Percentiles rank a stretch among this genome's conserved stretches.
Conservation (phyloP, 1,140 invertebrate genomes). For the Drosophila pachea region DNA sequence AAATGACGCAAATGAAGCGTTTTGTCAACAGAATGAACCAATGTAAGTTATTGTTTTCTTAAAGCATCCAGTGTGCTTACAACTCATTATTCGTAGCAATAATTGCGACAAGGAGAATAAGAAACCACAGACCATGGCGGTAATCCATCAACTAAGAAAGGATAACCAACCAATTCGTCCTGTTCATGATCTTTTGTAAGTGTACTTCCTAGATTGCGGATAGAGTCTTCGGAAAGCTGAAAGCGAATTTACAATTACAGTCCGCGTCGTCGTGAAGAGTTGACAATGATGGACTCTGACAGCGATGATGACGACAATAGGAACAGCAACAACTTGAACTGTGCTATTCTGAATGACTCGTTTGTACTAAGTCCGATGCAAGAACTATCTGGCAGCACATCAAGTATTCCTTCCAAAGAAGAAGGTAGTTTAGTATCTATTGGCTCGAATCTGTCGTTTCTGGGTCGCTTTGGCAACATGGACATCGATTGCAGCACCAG, state of each 20-base stretch:
- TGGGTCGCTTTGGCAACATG: constrained; percentile 66
- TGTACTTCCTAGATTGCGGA: background rate
- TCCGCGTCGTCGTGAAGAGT: constrained; percentile 62
- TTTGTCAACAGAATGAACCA: background rate
- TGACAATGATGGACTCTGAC: constrained; percentile 66
- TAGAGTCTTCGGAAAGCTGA: background rate
- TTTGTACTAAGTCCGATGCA: constrained; percentile 70
- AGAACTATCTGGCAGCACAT: constrained; percentile 46
- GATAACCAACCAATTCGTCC: background rate
- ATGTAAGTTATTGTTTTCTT: constrained; percentile 4
- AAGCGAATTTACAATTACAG: constrained; percentile 32
- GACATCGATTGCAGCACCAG: constrained; percentile 54
- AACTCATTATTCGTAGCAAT: constrained; percentile 5
- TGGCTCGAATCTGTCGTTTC: constrained; percentile 61
- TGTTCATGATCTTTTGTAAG: constrained; percentile 30
- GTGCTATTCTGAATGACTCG: constrained; percentile 75
- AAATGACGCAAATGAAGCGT: constrained; percentile 18
- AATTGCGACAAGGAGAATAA: constrained; percentile 44
- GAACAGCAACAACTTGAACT: constrained; percentile 68
- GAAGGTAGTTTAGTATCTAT: constrained; percentile 17
- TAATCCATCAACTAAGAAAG: background rate
- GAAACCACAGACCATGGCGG: background rate
- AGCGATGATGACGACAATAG: constrained; percentile 68
- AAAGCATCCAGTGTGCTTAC: background rate
- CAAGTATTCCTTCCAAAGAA: constrained; percentile 7